Evolutionary conservation across 1,140 invertebrate species (phyloP).

Genomic region (Diorhabda carinulata): DNA sequence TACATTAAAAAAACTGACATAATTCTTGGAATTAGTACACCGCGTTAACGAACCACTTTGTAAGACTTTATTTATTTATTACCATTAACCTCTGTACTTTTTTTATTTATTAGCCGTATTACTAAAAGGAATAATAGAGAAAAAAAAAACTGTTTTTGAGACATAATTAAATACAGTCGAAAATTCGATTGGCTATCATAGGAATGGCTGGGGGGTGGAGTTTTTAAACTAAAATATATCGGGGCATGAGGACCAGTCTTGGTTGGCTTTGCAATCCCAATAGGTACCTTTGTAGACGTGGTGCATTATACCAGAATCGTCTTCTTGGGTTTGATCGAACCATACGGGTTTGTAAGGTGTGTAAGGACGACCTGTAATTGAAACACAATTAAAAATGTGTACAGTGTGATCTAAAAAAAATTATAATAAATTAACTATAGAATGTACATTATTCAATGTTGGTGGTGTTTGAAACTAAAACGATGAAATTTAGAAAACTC

Average conservation of each 20-base stretch:
- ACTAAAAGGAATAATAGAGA: not conserved
- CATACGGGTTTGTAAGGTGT: constrained; percentile 81
- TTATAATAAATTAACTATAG: constrained; percentile 3
- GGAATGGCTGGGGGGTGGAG: not conserved
- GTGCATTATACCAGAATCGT: constrained; percentile 73
- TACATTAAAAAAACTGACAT: constrained; percentile 14
- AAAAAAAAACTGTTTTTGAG: not conserved
- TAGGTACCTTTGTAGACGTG: constrained; percentile 87
- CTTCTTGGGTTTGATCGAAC: constrained; percentile 84
- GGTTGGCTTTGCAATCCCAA: constrained; percentile 86
- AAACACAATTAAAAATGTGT: not conserved
- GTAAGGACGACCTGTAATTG: constrained; percentile 62
- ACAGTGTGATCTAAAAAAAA: not conserved
- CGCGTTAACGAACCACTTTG: not conserved
- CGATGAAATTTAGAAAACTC: too few relatives aligned
- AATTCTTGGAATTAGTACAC: constrained; percentile 14
- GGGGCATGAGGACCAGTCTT: constrained; percentile 89
- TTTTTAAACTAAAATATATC: constrained; percentile 73
- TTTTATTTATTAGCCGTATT: constrained; percentile 10
- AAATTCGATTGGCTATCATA: not conserved
- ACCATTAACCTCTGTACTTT: constrained; percentile 10
- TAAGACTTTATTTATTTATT: not conserved
- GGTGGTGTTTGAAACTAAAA: too few relatives aligned
- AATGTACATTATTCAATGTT: not conserved
- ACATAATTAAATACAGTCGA: not conserved